Base-by-base conservation (phyloP, 2,797 vertebrate species). In the Platyrinchus mystaceus region DNA sequence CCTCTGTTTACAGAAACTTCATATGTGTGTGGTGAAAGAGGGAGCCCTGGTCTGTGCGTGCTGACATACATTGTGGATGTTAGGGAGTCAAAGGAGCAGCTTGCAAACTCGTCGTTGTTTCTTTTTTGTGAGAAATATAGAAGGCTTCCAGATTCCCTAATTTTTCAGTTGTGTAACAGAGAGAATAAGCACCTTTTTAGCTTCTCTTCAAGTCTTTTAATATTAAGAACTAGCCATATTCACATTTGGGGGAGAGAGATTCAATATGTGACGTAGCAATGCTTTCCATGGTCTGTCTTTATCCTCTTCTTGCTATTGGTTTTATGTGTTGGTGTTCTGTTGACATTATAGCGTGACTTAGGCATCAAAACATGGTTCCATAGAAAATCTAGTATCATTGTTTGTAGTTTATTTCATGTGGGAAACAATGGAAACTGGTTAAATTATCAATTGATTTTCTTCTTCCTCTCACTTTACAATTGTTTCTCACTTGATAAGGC, bases 401-500 rank as follows among this genome's bases (percentile, higher is more conserved):
- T 70, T 62, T 83, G 17, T 77, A 84, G 68, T 94, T 95, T 93
- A 55, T 73, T 87, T 95, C 49, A 4, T 34, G 64, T 91, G 77
- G 43, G 60, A 96, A 96, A 95, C 94, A 28, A 90, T 82, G 70
- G 82, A 87, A 94, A 95, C 78, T 39, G 58, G 66, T 77, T 79
- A 93, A 94, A 91, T 89, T 94, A 87, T 96, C 63, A 44, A 71
- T 89, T 93, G 53, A 82, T 89, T 85, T 91, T 92, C 92, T 63
- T 94, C 37, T 79, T 92, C 64, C 32, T 83, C 26, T 81, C 84
- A 69, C 81, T 71, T 88, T 94, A 69, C 93, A 95, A 96, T 93
- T 96, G 82, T 96, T 97, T 96, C 76, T 94, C 70, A 89, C 71
- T 91, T 92, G 74, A 79, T 96, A 95, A 93, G 85, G 62, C 66